Conservation (phyloP, 2,797 vertebrate genomes). For the Coreius guichenoti region DNA sequence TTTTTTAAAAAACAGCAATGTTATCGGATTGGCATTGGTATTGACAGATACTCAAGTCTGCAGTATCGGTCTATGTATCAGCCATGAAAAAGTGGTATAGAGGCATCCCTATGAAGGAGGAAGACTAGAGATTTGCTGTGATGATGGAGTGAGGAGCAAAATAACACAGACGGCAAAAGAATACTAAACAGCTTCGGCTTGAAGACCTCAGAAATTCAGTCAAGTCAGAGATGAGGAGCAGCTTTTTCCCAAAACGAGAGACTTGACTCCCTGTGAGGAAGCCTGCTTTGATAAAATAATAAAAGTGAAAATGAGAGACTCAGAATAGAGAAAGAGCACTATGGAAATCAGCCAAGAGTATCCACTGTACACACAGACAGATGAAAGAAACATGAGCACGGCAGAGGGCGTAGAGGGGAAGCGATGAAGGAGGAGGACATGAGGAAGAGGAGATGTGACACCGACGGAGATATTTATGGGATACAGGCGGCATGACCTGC, state of each 20-base stretch:
- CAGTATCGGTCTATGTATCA: neutral
- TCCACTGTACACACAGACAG: constrained; percentile 16
- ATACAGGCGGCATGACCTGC: constrained; percentile 18
- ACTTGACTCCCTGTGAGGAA: neutral
- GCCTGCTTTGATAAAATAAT: constrained; percentile 38
- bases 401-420: neutral
- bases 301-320: constrained; percentile 15
- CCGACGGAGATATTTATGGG: constrained; percentile 36
- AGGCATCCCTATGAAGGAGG: neutral
- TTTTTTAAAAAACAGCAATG: too few relatives aligned
- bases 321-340: neutral
- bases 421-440: constrained; percentile 9
- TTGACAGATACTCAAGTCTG: neutral
- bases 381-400: neutral
- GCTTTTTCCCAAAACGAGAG: constrained; percentile 24
- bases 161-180: constrained; percentile 5
- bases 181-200: constrained; percentile 20
- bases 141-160: neutral
- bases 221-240: constrained; percentile 15
- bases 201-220: constrained; percentile 25
- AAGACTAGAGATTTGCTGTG: neutral
- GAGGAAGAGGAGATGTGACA: constrained; percentile 27
- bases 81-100: neutral
- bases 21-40: neutral
- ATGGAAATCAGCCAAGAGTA: constrained; percentile 15